Base-by-base conservation (phyloP, 2,888 invertebrate species). In the Andrena hattorfiana region DNA sequence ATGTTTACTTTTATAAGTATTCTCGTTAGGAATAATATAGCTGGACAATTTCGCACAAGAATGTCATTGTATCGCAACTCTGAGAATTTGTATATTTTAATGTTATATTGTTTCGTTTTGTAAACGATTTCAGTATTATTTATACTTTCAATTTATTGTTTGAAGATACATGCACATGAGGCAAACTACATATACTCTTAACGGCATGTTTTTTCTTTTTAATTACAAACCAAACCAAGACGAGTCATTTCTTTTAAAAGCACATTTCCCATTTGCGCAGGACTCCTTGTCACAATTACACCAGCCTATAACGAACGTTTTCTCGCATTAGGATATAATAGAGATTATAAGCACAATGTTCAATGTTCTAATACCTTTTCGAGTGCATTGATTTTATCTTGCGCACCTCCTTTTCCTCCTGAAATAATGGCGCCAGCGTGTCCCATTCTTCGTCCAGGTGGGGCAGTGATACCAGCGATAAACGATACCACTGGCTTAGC, bases 371-470 rank as follows among this genome's bases (percentile, higher is more conserved):
- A 13, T 76, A 95, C 95, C 93, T 97, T 97, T 95, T 97, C 97
- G 84, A 99, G 95, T 77, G 99, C 99, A 91, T 97, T 97, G 88
- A 99, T 99, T 95, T 99, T 99, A 93, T 99, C 99, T 95, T 98
- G 97, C 77, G 99, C 99, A 73, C 99, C 99, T 85, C 99, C 99
- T 94, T 99, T 99, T 68, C 99, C 99, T 20, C 99, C 99, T 0
- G 99, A 98, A 93, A 99, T 99, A 92, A 99, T 99, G 87, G 99
- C 99, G 88, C 99, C 99, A 81, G 99, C 99, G 94, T 99, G 99
- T 60, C 99, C 99, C 99, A 99, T 99, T 93, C 99, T 96, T 91
- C 99, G 96, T 73, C 99, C 99, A 62, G 99, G 99, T 23, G 99
- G 99, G 16, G 99, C 99, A 13, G 99, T 99, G 83, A 99, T 94